phyloP scores from a whole-genome alignment of 2,797 vertebrate species.

The Pogoniulus pusillus region DNA sequence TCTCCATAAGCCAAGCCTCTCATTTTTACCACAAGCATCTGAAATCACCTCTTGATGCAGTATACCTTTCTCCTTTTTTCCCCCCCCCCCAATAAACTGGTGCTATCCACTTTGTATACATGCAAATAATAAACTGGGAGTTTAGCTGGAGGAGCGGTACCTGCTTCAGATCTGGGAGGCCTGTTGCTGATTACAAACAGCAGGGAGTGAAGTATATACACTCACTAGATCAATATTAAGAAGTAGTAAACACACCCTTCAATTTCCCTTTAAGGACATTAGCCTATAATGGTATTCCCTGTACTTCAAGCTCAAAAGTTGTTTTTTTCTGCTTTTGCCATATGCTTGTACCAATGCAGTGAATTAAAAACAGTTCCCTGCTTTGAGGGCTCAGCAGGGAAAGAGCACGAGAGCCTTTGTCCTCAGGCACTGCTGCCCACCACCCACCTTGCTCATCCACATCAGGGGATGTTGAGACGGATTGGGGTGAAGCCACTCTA shows the following conservation, averaged over 20 bases:
- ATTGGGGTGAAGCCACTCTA: background rate
- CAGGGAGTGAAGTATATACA: background rate
- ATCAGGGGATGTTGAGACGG: rapidly evolving
- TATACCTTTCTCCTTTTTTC: background rate
- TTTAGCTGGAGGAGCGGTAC: background rate
- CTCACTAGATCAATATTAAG: background rate
- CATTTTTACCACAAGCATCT: background rate
- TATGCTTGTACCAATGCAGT: background rate
- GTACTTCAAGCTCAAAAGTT: background rate
- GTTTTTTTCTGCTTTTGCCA: background rate
- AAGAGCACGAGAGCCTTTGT: rapidly evolving
- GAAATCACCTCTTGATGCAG: background rate
- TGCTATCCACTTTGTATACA: background rate
- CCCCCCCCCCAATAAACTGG: background rate
- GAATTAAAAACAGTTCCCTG: background rate
- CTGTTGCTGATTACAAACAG: background rate
- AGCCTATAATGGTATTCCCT: background rate
- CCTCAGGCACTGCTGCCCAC: rapidly evolving
- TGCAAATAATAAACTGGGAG: background rate
- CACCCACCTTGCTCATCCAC: background rate
- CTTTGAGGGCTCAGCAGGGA: background rate
- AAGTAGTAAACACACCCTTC: background rate
- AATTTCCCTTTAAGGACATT: background rate
- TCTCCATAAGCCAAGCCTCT: background rate
- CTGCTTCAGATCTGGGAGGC: background rate